Evolutionary conservation across 2,888 invertebrate genomes (phyloP).

Genomic region (Pemphredon lugubris): DNA sequence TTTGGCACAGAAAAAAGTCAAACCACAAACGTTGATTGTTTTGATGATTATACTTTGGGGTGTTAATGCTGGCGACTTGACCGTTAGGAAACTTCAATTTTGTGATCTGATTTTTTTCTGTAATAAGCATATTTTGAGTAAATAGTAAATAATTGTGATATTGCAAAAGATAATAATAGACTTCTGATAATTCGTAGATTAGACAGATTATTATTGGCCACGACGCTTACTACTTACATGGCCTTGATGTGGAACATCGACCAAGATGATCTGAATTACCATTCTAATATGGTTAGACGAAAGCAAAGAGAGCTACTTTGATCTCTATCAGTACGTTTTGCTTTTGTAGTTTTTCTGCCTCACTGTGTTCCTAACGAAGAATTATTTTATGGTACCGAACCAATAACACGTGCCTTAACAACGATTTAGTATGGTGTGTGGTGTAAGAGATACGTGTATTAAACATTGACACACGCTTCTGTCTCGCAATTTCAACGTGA

Average conservation of each 20-base stretch:
- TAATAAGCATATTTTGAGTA: slow-evolving; percentile 6
- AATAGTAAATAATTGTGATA: too few species aligned
- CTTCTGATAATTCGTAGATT: slow-evolving; percentile 80
- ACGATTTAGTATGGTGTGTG: neutral
- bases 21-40: too few species aligned
- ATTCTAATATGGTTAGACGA: slow-evolving; percentile 81
- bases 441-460: slow-evolving; percentile 5
- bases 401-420: slow-evolving; percentile 12
- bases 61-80: too few species aligned
- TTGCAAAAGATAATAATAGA: too few species aligned
- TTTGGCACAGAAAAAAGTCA: too few species aligned
- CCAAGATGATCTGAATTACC: slow-evolving; percentile 83
- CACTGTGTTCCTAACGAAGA: slow-evolving; percentile 15
- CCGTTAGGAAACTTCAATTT: too few species aligned
- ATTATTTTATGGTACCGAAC: neutral
- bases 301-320: slow-evolving; percentile 77
- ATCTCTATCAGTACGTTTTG: slow-evolving; percentile 3
- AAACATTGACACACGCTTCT: slow-evolving; percentile 1
- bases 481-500: neutral
- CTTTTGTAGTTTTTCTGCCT: neutral
- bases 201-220: slow-evolving; percentile 83
- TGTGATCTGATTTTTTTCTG: too few species aligned
- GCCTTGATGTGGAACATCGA: slow-evolving; percentile 84
- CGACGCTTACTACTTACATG: slow-evolving; percentile 84
- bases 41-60: too few species aligned